phyloP scores from a whole-genome alignment of 2,797 vertebrate genomes.

The Acanthurus leucopareius region DNA sequence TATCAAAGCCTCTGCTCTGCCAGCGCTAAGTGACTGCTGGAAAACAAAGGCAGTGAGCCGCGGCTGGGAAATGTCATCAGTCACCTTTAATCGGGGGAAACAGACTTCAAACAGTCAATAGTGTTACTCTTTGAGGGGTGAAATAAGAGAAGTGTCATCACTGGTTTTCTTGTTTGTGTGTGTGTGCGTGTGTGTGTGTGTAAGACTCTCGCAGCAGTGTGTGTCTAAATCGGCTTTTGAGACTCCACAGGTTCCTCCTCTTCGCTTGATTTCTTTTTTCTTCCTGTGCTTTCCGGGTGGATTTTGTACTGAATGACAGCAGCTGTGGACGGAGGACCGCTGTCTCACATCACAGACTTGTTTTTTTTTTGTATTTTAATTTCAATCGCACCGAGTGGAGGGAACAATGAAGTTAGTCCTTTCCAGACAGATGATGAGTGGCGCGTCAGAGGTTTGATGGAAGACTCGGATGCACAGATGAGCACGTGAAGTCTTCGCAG shows the following conservation, averaged over 20 bases:
- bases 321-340: constrained; percentile 23
- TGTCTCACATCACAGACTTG: constrained; percentile 17
- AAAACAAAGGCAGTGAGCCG: constrained; percentile 80
- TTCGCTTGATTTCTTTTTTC: not conserved
- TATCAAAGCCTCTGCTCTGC: constrained; percentile 39
- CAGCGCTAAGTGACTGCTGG: constrained; percentile 75
- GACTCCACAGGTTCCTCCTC: constrained; percentile 80
- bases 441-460: not conserved
- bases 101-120: constrained; percentile 19
- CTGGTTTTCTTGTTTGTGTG: constrained; percentile 1
- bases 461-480: not conserved
- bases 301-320: constrained; percentile 35
- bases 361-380: not conserved
- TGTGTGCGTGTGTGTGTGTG: not conserved
- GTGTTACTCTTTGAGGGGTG: constrained; percentile 22
- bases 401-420: constrained; percentile 43
- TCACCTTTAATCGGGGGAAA: constrained; percentile 55
- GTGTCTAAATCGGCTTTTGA: constrained; percentile 39
- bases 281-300: constrained; percentile 50
- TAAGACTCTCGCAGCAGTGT: constrained; percentile 27
- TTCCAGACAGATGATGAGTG: not conserved
- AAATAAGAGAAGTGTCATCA: not conserved
- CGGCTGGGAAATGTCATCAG: constrained; percentile 60
- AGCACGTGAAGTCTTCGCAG: not conserved
- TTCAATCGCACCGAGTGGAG: not conserved